A percentile compares a stretch with the other conserved stretches of the same genome.
phyloP scores from a whole-genome alignment of 1,140 invertebrate species.

The Elysia chlorotica region DNA sequence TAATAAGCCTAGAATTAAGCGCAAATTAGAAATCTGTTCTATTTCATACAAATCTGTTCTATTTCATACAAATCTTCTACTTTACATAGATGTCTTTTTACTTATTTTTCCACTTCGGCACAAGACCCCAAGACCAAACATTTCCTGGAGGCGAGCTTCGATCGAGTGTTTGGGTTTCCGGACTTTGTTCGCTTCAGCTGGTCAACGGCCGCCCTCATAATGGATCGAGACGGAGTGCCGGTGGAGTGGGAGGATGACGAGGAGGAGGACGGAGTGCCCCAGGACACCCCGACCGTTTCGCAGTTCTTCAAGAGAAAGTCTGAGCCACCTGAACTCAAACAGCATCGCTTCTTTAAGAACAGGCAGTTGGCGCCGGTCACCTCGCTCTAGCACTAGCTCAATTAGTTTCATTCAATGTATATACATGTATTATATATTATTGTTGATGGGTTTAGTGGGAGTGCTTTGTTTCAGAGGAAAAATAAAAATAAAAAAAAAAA shows the following conservation, averaged over 20 bases:
- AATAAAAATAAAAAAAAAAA: too few relatives aligned
- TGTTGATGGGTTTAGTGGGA: neutral
- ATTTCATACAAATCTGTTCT: too few relatives aligned
- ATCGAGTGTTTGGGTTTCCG: conserved; percentile 94
- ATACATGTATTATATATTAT: neutral
- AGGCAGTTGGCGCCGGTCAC: conserved; percentile 44
- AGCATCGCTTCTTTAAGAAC: conserved; percentile 54
- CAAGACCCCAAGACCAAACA: conserved; percentile 96
- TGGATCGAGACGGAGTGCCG: conserved; percentile 73
- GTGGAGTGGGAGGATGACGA: conserved; percentile 63
- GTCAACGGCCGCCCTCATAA: conserved; percentile 86
- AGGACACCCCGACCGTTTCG: conserved; percentile 38
- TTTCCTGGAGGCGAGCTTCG: conserved; percentile 82
- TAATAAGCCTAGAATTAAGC: too few relatives aligned
- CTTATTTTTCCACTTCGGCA: conserved; percentile 51
- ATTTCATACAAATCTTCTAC: too few relatives aligned
- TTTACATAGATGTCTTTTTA: neutral
- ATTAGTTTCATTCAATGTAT: too few relatives aligned
- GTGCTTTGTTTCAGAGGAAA: too few relatives aligned
- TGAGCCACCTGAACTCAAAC: conserved; percentile 35
- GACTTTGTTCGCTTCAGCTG: conserved; percentile 96
- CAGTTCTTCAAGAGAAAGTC: conserved; percentile 43
- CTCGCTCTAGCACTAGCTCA: too few relatives aligned
- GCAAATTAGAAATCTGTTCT: too few relatives aligned
- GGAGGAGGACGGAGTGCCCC: conserved; percentile 47